A percentile compares a stretch with the other conserved stretches of the same genome.
phyloP scores from a whole-genome alignment of 2,113 vertebrate genomes.

The Typhlomys cinereus region DNA sequence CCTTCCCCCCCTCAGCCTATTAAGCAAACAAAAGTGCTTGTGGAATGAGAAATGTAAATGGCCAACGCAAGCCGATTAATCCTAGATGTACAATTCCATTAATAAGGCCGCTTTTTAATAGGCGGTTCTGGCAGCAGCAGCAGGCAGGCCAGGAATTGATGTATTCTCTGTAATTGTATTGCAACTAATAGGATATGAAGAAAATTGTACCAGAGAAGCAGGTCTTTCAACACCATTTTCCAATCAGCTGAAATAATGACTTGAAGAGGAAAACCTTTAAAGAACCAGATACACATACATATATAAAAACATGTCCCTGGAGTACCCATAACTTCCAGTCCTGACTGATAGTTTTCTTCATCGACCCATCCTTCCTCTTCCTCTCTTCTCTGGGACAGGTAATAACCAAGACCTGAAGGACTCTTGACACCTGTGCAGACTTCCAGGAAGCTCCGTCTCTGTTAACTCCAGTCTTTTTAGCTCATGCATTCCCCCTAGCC shows the following conservation, averaged over 20 bases:
- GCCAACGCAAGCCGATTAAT: conserved; percentile 85
- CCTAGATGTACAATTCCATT: conserved; percentile 88
- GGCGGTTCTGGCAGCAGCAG: conserved; percentile 82
- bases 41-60: conserved; percentile 89
- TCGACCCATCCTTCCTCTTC: neutral
- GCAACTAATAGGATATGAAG: conserved; percentile 88
- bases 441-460: neutral
- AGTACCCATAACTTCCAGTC: neutral
- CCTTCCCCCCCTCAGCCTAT: conserved; percentile 88
- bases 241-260: conserved; percentile 87
- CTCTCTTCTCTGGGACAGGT: neutral
- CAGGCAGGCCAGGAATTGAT: conserved; percentile 86
- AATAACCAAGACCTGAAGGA: neutral
- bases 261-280: conserved; percentile 74
- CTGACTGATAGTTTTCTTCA: neutral
- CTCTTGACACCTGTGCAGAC: no score
- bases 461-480: neutral
- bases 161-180: conserved; percentile 87
- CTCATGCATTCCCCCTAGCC: no score
- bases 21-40: conserved; percentile 89
- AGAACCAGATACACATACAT: conserved; percentile 19
- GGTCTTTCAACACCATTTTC: conserved; percentile 82
- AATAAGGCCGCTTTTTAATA: conserved; percentile 88
- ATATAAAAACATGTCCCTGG: neutral
- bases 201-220: conserved; percentile 84